phyloP scores from a whole-genome alignment of 92 coral and sea anemone species.

The Parazoanthus darwini region DNA sequence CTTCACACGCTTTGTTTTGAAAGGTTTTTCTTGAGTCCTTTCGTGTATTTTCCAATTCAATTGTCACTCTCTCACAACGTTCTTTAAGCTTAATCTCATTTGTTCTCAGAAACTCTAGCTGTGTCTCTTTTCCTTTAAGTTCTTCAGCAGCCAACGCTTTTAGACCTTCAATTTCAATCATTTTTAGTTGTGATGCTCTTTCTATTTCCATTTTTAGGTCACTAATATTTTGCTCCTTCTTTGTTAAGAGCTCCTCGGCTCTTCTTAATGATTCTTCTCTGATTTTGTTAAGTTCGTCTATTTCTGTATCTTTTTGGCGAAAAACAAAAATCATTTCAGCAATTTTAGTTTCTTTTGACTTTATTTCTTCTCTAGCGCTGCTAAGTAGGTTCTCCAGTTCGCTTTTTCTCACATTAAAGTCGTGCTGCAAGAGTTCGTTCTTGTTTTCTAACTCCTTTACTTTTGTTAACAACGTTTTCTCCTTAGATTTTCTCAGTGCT shows the following conservation, averaged over 20 bases:
- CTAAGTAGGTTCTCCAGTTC: conserved; percentile 8
- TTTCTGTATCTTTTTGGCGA: conserved; percentile 40
- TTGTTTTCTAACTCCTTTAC: conserved; percentile 13
- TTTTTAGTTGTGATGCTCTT: conserved; percentile 34
- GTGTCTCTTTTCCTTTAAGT: conserved; percentile 23
- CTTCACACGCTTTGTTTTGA: conserved; percentile 48
- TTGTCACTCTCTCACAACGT: conserved; percentile 42
- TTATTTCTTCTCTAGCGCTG: conserved; percentile 18
- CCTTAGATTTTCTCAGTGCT: not conserved
- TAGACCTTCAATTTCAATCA: conserved; percentile 32
- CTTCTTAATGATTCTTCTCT: conserved; percentile 39
- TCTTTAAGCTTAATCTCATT: conserved; percentile 22
- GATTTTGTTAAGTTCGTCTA: conserved; percentile 40
- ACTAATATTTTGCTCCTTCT: conserved; percentile 31
- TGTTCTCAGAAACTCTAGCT: conserved; percentile 28
- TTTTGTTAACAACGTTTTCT: not conserved
- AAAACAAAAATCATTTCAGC: not conserved
- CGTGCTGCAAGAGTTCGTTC: conserved; percentile 11
- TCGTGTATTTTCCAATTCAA: conserved; percentile 55
- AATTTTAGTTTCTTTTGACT: not conserved
- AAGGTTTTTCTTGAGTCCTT: conserved; percentile 42
- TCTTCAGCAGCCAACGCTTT: conserved; percentile 32
- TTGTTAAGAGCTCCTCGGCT: conserved; percentile 33
- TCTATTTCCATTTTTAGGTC: conserved; percentile 29
- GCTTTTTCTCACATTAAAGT: not conserved